Evolutionary conservation across 2,888 invertebrate genomes (phyloP), one percentile per base, ranked within the genome.

Genomic region (Atethmia centrago): DNA sequence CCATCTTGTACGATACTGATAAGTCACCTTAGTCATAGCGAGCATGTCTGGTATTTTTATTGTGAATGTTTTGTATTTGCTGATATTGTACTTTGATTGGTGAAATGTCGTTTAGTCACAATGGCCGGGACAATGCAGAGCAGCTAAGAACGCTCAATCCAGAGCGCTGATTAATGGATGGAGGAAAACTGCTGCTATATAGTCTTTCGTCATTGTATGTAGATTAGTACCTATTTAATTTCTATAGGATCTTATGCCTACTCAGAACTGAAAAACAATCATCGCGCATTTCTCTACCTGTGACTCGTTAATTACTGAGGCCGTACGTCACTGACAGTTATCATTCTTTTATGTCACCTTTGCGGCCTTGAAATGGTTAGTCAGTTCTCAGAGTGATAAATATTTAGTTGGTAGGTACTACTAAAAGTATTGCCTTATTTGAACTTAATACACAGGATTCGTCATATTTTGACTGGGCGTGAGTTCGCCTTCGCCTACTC

Each of bases 401-500:
- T 58, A 82, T 14, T 67, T 31, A 56, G 51, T 65, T 70, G 28
- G 21, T 49, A 45, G 5, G 36, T 40, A 40, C 58, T 70, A 64
- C 14, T 62, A 77, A 77, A 71, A 77, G 66, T 74, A 78, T 70
- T 55, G 58, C 77, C 74, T 78, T 85, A 76, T 86, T 79, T 77
- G 64, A 71, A 76, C 71, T 75, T 40, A 63, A 42, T 71, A 70
- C 55, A 58, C 67, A 64, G 63, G 55, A 86, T 85, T 86, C 84
- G 85, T 86, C 86, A 86, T 84, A 73, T 79, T 72, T 72, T 69
- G 74, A 68, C 64, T 85, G 84, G 85, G 85, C 83, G 83, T 83
- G 74, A 77, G 71, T 62, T 79, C 74, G 71, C 77, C 72, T 53
- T 83, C 88, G 88, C 88, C 88, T 87, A 87, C 88, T 87, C 78